A percentile compares a stretch with the other conserved stretches of the same genome.
Conservation (phyloP, 2,113 vertebrate genomes). For the Vidua chalybeata region DNA sequence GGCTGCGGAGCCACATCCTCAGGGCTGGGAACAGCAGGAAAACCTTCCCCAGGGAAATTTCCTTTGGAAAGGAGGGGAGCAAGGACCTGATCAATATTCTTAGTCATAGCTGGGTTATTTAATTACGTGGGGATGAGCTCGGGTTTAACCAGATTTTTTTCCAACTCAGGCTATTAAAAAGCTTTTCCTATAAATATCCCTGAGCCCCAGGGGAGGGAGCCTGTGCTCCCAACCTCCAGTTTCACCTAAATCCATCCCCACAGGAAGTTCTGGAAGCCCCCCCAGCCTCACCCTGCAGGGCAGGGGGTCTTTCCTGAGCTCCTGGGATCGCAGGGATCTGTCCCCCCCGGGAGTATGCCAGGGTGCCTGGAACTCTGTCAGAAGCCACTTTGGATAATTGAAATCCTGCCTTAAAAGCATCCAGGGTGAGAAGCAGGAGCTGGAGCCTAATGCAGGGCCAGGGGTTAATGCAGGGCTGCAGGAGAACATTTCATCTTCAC, state of each 20-base stretch:
- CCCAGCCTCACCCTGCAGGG: not conserved
- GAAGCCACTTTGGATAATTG: constrained; percentile 56
- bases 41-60: not conserved
- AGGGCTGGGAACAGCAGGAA: not conserved
- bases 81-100: not conserved
- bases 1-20: accelerated
- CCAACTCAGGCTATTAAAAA: not conserved
- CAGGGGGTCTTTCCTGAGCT: not conserved
- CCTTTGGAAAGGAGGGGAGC: not conserved
- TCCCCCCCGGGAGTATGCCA: not conserved
- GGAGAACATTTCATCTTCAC: not conserved
- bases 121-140: not conserved
- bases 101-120: not conserved
- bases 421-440: not conserved
- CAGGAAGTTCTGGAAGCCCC: accelerated
- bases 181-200: constrained; percentile 16
- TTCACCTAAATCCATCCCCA: not conserved
- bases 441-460: constrained; percentile 7
- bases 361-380: not conserved
- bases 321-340: not conserved
- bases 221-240: accelerated
- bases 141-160: not conserved
- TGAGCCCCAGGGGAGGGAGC: not conserved
- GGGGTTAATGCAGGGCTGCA: constrained; percentile 53
- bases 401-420: constrained; percentile 48